Conservation (phyloP, 1,140 invertebrate species). For the Cydia splendana region DNA sequence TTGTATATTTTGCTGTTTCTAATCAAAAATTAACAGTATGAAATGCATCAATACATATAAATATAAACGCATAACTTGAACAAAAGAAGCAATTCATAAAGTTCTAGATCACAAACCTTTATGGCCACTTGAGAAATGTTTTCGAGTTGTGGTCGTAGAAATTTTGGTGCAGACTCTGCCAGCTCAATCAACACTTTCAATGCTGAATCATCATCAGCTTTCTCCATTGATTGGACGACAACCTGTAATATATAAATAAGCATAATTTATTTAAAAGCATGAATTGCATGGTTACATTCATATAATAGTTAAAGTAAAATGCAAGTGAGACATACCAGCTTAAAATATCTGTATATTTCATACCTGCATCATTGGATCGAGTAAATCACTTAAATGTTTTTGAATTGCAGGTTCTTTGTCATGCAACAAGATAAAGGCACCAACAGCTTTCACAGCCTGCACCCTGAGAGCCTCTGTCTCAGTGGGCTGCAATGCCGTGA, state of each 20-base stretch:
- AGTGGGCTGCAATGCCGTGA: constrained; percentile 87
- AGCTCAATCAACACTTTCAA: constrained; percentile 96
- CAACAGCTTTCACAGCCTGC: constrained; percentile 91
- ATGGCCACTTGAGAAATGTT: constrained; percentile 95
- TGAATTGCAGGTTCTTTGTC: constrained; percentile 94
- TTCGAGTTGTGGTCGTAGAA: constrained; percentile 91
- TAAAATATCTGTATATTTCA: too few species aligned
- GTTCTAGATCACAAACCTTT: constrained; percentile 82
- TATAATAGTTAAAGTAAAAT: neutral
- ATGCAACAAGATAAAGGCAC: constrained; percentile 94
- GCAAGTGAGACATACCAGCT: too few species aligned
- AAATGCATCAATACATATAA: too few species aligned
- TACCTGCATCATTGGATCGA: constrained; percentile 88
- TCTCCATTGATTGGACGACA: constrained; percentile 88
- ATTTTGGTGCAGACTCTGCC: constrained; percentile 96
- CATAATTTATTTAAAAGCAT: neutral
- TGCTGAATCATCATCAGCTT: constrained; percentile 93
- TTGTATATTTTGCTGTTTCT: too few species aligned
- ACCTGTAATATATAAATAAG: constrained; percentile 79
- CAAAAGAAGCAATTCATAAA: neutral
- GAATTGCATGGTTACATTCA: too few species aligned
- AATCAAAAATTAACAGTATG: too few species aligned
- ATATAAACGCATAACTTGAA: too few species aligned
- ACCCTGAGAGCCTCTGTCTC: constrained; percentile 87
- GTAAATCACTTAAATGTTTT: constrained; percentile 92